Evolutionary conservation across 2,113 vertebrate genomes (phyloP).

Genomic region (Otolemur garnettii): DNA sequence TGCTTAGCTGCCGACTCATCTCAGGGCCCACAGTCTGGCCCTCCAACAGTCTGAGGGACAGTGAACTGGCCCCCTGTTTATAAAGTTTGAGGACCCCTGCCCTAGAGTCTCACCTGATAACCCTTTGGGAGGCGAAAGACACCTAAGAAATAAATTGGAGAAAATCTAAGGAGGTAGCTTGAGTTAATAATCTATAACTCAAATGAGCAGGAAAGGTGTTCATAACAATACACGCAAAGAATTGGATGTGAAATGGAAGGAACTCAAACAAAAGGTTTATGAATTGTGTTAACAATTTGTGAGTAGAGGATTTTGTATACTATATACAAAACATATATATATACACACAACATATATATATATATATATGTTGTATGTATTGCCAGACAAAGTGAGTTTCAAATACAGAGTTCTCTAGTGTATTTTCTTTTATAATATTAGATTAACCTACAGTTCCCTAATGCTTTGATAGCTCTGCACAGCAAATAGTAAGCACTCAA

Average conservation of each 20-base stretch:
- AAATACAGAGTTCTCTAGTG: background rate
- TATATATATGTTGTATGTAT: no score
- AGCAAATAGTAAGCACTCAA: background rate
- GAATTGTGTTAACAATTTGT: background rate
- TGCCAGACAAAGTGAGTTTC: background rate
- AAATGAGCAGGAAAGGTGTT: background rate
- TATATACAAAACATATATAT: no score
- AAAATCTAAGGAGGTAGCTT: background rate
- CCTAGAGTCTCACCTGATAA: background rate
- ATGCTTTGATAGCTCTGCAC: background rate
- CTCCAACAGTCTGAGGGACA: no score
- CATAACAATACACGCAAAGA: background rate
- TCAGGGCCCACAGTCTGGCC: no score
- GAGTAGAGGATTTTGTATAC: background rate
- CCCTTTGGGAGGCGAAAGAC: background rate
- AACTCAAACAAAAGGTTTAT: background rate
- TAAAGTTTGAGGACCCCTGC: no score
- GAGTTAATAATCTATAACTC: background rate
- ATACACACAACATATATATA: no score
- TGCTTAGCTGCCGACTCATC: no score
- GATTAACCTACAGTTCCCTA: background rate
- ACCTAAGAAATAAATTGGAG: background rate
- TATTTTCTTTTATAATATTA: background rate
- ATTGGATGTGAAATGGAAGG: background rate
- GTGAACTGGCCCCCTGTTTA: no score